Conservation (phyloP, 2,888 invertebrate genomes). For the Drosophila siamana region DNA sequence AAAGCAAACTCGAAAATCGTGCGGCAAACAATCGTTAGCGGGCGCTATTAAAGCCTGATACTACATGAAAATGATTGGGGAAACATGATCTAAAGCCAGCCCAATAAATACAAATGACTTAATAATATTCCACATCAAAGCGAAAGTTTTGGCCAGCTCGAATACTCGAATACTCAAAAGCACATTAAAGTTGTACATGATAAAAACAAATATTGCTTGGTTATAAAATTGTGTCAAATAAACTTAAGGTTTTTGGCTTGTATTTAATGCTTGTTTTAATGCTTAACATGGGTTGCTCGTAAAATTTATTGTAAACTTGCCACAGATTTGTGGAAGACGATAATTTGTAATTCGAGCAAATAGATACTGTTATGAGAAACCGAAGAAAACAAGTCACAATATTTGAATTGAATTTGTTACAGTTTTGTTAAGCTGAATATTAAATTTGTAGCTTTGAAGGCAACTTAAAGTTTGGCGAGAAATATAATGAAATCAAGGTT, state of each 20-base stretch:
- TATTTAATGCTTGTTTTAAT: too few relatives aligned
- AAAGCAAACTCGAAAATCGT: background rate
- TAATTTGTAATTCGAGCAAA: too few relatives aligned
- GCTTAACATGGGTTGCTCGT: background rate
- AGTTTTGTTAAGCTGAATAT: background rate
- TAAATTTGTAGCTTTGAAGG: too few relatives aligned
- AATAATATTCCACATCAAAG: background rate
- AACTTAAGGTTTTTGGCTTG: too few relatives aligned
- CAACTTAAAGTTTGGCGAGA: too few relatives aligned
- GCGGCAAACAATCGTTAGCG: background rate
- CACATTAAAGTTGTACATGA: slow-evolving; percentile 4
- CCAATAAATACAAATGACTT: background rate
- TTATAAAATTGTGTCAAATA: too few relatives aligned
- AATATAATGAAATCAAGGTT: too few relatives aligned
- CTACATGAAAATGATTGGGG: background rate
- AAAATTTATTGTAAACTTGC: background rate
- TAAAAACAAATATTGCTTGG: background rate
- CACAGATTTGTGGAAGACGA: too few relatives aligned
- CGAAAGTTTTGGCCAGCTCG: background rate
- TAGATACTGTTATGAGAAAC: too few relatives aligned
- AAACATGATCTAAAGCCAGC: background rate
- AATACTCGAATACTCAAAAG: background rate
- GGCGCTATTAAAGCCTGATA: background rate
- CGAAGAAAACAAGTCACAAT: too few relatives aligned
- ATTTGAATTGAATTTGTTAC: background rate